Evolutionary conservation across 2,797 vertebrate species (phyloP), one percentile per base, ranked within the genome.

Genomic region (Sebastes diaconus): DNA sequence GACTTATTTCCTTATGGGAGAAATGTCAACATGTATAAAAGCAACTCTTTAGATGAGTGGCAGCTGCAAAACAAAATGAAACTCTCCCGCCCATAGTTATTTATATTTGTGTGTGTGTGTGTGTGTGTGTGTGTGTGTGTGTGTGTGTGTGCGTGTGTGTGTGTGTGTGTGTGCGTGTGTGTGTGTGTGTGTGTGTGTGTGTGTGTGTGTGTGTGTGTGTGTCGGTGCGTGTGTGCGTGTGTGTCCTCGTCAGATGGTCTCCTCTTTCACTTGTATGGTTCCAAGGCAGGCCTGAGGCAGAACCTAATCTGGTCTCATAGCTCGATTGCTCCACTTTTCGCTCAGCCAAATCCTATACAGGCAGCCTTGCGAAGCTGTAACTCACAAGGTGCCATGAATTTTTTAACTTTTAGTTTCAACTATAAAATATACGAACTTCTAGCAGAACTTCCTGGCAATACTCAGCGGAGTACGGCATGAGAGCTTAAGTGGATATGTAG

Each of bases 271-370:
- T 85, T 67, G 65, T 77, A 30, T 79, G 72, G 81, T 87, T 88
- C 32, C 24, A 3, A 90, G 88, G 79, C 84, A 84, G 75, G 80
- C 91, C 82, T 16, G 79, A 88, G 90, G 91, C 86, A 69, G 71
- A 91, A 73, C 81, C 84, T 90, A 88, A 92, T 90, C 87, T 88
- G 63, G 85, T 90, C 88, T 88, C 84, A 80, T 42, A 83, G 80
- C 88, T 85, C 24, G 6, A 87, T 86, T 90, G 81, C 84, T 89
- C 87, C 68, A 90, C 87, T 92, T 92, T 88, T 87, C 66, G 69
- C 82, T 75, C 74, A 79, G 75, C 82, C 79, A 90, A 70, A 86
- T 91, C 67, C 73, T 83, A 55, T 50, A 81, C n/a, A 80, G 61
- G 75, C 60, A 27, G 70, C 55, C 27, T 29, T 73, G 54, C 60